Percentiles rank a stretch among this genome's conserved stretches.
These are phyloP conservation scores for Trisateles emortualis DNA, from an alignment of 2,888 invertebrate species.

Conservation along the genomic window DNA sequence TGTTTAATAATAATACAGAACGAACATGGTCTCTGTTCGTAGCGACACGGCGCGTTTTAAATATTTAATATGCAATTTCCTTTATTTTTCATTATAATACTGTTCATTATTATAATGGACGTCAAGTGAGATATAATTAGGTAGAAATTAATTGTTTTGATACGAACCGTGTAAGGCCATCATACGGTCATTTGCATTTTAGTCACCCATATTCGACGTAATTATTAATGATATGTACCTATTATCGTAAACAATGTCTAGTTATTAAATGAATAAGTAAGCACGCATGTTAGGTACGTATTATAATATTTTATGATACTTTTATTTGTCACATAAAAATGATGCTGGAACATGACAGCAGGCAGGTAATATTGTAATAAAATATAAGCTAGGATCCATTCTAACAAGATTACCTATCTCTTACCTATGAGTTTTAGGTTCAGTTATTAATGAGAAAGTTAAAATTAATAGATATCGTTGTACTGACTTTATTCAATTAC, in stretches of 20 bases:
- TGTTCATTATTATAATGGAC: constrained; percentile 70
- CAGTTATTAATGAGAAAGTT: background rate
- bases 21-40: constrained; percentile 80
- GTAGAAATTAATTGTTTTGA: constrained; percentile 65
- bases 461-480: no score
- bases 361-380: background rate
- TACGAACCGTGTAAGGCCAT: constrained; percentile 48
- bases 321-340: background rate
- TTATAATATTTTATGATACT: constrained; percentile 21
- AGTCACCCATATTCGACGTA: constrained; percentile 34
- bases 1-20: constrained; percentile 83
- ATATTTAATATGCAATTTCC: constrained; percentile 85
- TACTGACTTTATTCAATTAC: no score
- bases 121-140: constrained; percentile 71
- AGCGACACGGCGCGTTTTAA: constrained; percentile 79
- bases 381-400: background rate
- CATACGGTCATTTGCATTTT: constrained; percentile 53
- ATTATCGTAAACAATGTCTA: background rate
- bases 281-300: constrained; percentile 20
- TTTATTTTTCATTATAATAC: constrained; percentile 73
- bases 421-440: background rate
- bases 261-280: background rate
- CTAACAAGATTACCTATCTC: background rate
- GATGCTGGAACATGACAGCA: background rate
- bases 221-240: constrained; percentile 22